Conservation (phyloP, 2,888 invertebrate species). For the Drosophila helvetica region DNA sequence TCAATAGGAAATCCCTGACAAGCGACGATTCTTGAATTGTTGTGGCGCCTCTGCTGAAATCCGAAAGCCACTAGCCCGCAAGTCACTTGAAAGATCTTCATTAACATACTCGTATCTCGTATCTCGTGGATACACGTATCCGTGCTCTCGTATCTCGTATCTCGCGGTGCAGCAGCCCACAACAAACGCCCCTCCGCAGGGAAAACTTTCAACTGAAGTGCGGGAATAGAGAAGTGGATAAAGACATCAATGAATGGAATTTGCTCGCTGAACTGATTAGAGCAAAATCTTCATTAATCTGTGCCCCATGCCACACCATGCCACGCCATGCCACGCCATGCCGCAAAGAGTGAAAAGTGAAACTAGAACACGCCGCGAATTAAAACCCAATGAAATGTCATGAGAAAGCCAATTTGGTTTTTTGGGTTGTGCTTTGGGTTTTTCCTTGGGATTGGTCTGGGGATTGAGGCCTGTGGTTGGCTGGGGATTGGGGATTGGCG, state of each 20-base stretch:
- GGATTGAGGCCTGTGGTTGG: neutral
- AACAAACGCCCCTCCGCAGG: neutral
- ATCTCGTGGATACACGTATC: neutral
- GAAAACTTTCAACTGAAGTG: neutral
- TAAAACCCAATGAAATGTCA: conserved; percentile 66
- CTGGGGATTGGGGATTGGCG: no score
- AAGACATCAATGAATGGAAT: conserved; percentile 38
- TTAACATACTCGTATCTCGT: conserved; percentile 49
- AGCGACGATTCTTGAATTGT: no score
- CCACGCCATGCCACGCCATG: neutral
- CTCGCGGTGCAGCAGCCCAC: conserved; percentile 17
- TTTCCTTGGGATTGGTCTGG: neutral
- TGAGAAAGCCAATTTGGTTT: conserved; percentile 55
- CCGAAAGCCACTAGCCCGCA: neutral
- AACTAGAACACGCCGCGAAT: conserved; percentile 57
- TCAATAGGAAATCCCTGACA: no score
- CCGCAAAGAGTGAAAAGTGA: conserved; percentile 20
- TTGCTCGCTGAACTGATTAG: conserved; percentile 11
- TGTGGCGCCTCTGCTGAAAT: neutral
- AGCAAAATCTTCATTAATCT: conserved; percentile 21
- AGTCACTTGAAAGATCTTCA: conserved; percentile 67
- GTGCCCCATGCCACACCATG: conserved; percentile 2
- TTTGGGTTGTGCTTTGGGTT: conserved; percentile 5
- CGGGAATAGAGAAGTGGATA: neutral
- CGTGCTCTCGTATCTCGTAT: conserved; percentile 23